Base-by-base conservation (phyloP, 2,888 invertebrate genomes). In the Nowickia ferox region DNA sequence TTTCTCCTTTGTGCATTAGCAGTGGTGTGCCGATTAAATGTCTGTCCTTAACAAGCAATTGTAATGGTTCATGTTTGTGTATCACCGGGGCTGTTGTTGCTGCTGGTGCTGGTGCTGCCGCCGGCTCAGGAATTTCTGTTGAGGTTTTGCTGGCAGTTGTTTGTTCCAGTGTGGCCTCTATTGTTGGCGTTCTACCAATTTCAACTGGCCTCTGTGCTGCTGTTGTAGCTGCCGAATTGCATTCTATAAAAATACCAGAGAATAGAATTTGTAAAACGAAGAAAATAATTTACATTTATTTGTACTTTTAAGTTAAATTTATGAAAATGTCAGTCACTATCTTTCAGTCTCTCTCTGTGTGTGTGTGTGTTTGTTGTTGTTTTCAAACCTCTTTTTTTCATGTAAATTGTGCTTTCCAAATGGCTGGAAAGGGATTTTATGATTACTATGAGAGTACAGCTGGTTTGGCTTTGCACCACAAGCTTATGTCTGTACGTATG, bases 1-100 rank as follows among this genome's bases (percentile, higher is more conserved):
- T 91, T 87, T 91, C 90, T 89, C 92, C 92, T 87, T 91, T 91
- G 87, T 92, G 91, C 91, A 91, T 91, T 86, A 92, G 89, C 88
- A 92, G 87, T 87, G 92, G 92, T 84, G 92, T 92, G 74, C 92
- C 92, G 91, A 92, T 92, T 89, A 92, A 89, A 89, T 92, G 92
- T 66, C 92, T 90, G 87, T 92, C 90, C 86, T 91, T 91, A 87
- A 91, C 89, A 78, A 91, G 91, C 87, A 92, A 85, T 88, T 91
- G 91, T 86, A 91, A 69, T 59, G 89, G 90, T 69, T 91, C 88
- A 76, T 90, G 91, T 80, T 89, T 90, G 85, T 90, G 91, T 81
- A 71, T 80, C 76, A 71, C 17, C n/a, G 72, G 9, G 13, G 84
- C 17, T 42, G 80, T 15, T 63, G 80, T 19, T 78, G 80, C 40